Percentiles rank a stretch among this genome's conserved stretches.
These are phyloP conservation scores for Melanotaenia boesemani DNA, from an alignment of 2,797 vertebrate species.

Conservation along the genomic window DNA sequence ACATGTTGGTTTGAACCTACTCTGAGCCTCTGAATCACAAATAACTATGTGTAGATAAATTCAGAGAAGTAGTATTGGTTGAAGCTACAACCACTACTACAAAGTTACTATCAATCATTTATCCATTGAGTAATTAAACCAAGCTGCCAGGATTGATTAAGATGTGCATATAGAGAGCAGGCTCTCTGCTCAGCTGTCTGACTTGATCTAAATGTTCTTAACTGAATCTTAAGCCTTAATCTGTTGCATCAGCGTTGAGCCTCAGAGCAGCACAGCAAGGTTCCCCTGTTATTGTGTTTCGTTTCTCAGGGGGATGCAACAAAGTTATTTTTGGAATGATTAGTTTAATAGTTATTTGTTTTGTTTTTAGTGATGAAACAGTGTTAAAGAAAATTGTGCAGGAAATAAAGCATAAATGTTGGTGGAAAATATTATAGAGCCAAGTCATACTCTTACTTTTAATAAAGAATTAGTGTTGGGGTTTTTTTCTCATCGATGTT, in stretches of 20 bases:
- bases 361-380: constrained; percentile 3
- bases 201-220: constrained; percentile 55
- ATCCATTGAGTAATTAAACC: constrained; percentile 29
- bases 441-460: not conserved
- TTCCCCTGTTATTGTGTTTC: constrained; percentile 2
- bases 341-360: not conserved
- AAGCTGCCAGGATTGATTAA: constrained; percentile 36
- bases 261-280: not conserved
- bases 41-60: not conserved
- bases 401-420: not conserved
- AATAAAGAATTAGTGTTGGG: no score
- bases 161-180: constrained; percentile 25
- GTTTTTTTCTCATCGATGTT: not conserved
- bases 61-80: constrained; percentile 12
- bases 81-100: not conserved
- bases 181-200: constrained; percentile 34
- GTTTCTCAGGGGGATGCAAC: not conserved
- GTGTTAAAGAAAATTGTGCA: not conserved
- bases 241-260: constrained; percentile 15
- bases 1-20: not conserved
- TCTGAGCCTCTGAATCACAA: constrained; percentile 1
- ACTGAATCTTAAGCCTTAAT: constrained; percentile 49
- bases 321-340: constrained; percentile 3
- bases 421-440: not conserved
- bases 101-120: constrained; percentile 19